phyloP scores from a whole-genome alignment of 2,888 invertebrate genomes.

The Cheilosia soror region DNA sequence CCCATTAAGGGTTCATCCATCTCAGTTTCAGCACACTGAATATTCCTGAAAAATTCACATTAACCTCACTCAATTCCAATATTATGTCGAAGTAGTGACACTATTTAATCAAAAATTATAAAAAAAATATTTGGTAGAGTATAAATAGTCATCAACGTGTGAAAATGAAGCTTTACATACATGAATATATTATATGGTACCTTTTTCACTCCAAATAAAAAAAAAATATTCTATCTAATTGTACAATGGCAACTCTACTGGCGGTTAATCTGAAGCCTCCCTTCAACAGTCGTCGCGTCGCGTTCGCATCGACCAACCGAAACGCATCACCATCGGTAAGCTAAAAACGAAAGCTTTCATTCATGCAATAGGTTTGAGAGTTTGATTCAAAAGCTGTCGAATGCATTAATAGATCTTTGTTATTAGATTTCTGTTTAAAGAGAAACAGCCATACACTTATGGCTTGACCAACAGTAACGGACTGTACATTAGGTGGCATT shows the following conservation, averaged over 20 bases:
- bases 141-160: too few relatives aligned
- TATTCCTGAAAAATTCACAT: too few relatives aligned
- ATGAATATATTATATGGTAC: too few relatives aligned
- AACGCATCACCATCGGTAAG: constrained; percentile 13
- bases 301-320: not conserved
- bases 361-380: constrained; percentile 15
- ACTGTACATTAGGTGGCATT: constrained; percentile 69
- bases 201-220: too few relatives aligned
- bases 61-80: too few relatives aligned
- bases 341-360: constrained; percentile 34
- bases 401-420: constrained; percentile 57
- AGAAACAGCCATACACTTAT: constrained; percentile 18
- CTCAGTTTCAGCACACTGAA: too few relatives aligned
- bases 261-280: not conserved
- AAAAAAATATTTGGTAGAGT: too few relatives aligned
- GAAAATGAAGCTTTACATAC: too few relatives aligned
- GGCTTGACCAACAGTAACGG: constrained; percentile 35
- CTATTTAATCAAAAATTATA: too few relatives aligned
- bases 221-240: not conserved
- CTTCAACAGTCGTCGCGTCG: not conserved
- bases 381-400: constrained; percentile 41
- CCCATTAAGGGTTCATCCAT: too few relatives aligned
- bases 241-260: not conserved
- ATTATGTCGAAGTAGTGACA: too few relatives aligned
- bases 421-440: constrained; percentile 19